Base-by-base conservation (phyloP, 2,113 vertebrate species). In the Sinocyclocheilus anshuiensis region DNA sequence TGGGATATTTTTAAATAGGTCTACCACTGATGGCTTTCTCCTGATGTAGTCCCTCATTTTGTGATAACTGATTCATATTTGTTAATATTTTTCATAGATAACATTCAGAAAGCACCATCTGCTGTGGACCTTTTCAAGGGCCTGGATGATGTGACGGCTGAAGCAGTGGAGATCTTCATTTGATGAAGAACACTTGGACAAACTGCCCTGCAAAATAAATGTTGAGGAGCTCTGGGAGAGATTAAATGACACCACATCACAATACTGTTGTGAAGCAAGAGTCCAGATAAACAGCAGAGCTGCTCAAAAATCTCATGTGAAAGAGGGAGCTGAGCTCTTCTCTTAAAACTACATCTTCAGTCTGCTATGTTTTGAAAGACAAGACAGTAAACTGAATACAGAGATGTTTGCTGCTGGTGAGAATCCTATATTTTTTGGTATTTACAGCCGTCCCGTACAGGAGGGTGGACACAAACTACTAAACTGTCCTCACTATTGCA, bases 151-250 rank as follows among this genome's bases (percentile, higher is more conserved):
- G 86, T 95, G 88, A 92, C 94, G 55, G 87, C 92, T 0, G 94
- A 95, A 45, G 93, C 93, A 12, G 94, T 93, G 86, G 94, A 95
- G 87, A 94, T 95, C 89, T 95, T 95, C 89, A 95, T 95, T 91
- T 95, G 89, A 92, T 69, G 13, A 63, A 65, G 57, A 26, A 71
- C 65, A 39, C 16, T 55, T 22, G 45, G 42, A 50, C 10, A 63
- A 61, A 36, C 53, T 42, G 33, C 10, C 18, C 16, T 53, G 24
- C 1, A 55, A 72, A n/a, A 72, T 55, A 39, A 22, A 55, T 29
- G n/a, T 48, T 50, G 26, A 82, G 10, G 24, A 53, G 16, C 29
- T 59, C 77, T 36, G 26, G 5, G 33, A 42, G 22, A 80, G 12
- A 80, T 63, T 36, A 16, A 80, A 39, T 77, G 50, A 55, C 24